phyloP scores from a whole-genome alignment of 2,113 vertebrate genomes.

The Pyxicephalus adspersus region DNA sequence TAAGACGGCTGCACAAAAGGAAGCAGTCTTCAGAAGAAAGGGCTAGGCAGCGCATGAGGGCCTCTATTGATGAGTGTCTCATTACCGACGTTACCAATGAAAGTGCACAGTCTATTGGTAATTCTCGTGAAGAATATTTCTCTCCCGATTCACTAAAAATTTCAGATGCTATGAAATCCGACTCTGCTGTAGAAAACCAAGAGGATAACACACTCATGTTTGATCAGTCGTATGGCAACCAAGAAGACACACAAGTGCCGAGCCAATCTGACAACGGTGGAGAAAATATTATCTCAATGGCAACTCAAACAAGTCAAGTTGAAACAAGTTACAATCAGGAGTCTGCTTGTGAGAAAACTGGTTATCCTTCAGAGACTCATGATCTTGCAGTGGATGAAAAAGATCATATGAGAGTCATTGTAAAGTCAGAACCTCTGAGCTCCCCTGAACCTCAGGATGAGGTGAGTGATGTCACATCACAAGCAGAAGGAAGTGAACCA shows the following conservation, averaged over 20 bases:
- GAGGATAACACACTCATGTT: slow-evolving; percentile 72
- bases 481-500: slow-evolving; percentile 88
- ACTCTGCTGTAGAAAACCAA: slow-evolving; percentile 67
- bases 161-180: slow-evolving; percentile 81
- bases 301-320: slow-evolving; percentile 69
- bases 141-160: slow-evolving; percentile 90
- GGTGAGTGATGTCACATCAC: slow-evolving; percentile 89
- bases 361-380: slow-evolving; percentile 70
- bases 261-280: slow-evolving; percentile 89
- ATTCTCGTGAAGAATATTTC: slow-evolving; percentile 76
- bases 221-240: slow-evolving; percentile 73
- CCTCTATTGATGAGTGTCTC: slow-evolving; percentile 74
- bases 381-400: slow-evolving; percentile 77
- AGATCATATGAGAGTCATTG: slow-evolving; percentile 83
- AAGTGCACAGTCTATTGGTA: slow-evolving; percentile 63
- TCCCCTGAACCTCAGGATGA: slow-evolving; percentile 91
- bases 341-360: slow-evolving; percentile 72
- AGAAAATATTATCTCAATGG: slow-evolving; percentile 73
- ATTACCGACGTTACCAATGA: slow-evolving; percentile 67
- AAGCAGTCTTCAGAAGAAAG: slow-evolving; percentile 88
- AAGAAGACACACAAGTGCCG: slow-evolving; percentile 94
- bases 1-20: slow-evolving; percentile 90
- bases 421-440: slow-evolving; percentile 92
- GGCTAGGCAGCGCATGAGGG: slow-evolving; percentile 80
- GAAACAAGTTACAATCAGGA: slow-evolving; percentile 77